These are phyloP conservation scores for Carduelis carduelis DNA, from an alignment of 2,797 vertebrate species.

Conservation along the genomic window DNA sequence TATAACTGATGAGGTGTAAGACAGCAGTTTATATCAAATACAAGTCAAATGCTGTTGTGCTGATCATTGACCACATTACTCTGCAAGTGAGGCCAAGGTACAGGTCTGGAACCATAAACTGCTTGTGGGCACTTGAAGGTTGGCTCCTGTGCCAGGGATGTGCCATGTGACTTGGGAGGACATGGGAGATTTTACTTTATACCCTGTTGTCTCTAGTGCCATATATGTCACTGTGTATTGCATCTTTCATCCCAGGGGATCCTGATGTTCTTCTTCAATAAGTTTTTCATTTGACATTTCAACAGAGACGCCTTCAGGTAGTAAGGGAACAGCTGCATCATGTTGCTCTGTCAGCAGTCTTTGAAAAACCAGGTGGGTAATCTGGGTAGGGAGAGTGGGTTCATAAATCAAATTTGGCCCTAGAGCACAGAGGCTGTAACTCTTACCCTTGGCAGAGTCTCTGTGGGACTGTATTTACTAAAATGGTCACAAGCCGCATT, in stretches of 20 bases:
- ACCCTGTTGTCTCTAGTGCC: background rate
- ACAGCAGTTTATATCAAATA: background rate
- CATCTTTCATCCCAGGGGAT: background rate
- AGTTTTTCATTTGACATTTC: background rate
- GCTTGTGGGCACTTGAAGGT: background rate
- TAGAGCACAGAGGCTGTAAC: background rate
- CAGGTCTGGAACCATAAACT: background rate
- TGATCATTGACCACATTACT: background rate
- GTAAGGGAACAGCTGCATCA: background rate
- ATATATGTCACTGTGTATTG: accelerated
- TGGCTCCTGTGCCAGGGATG: background rate
- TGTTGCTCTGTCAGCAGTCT: background rate
- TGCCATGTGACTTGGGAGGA: background rate
- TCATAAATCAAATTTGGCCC: conserved; percentile 1
- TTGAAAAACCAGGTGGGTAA: background rate
- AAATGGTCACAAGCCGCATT: background rate
- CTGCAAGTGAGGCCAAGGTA: background rate
- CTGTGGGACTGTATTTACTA: background rate
- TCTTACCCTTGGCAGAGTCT: background rate
- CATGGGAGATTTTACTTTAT: background rate
- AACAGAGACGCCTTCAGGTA: conserved; percentile 8
- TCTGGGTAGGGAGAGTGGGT: background rate
- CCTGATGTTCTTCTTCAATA: background rate
- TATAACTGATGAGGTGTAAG: background rate
- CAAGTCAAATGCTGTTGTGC: background rate